Conservation (phyloP, 1,140 invertebrate genomes). For the Adelges cooleyi region DNA sequence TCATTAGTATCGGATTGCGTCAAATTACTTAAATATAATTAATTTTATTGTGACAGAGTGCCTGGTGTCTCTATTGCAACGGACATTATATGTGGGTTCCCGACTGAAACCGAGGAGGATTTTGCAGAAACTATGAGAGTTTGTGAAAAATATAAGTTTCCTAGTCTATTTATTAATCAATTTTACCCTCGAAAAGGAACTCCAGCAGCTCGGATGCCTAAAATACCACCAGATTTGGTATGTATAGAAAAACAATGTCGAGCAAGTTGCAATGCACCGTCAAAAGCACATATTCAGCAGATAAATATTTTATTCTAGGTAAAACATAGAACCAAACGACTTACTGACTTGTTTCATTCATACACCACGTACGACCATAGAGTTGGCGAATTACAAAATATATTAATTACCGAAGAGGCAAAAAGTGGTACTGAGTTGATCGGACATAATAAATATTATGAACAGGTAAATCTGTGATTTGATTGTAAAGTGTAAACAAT, state of each 20-base stretch:
- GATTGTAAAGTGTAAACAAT: too few species aligned
- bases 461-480: too few species aligned
- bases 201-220: constrained; percentile 78
- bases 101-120: constrained; percentile 84
- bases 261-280: not conserved
- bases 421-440: constrained; percentile 85
- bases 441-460: constrained; percentile 91
- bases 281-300: too few species aligned
- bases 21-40: not conserved
- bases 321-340: constrained; percentile 73
- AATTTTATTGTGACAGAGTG: constrained; percentile 46
- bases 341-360: constrained; percentile 84
- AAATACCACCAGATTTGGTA: constrained; percentile 61
- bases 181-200: constrained; percentile 94
- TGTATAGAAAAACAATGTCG: constrained; percentile 30
- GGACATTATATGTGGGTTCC: constrained; percentile 97
- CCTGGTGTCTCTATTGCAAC: constrained; percentile 87
- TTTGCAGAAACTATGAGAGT: constrained; percentile 80
- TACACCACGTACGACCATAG: constrained; percentile 75
- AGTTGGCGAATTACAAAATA: constrained; percentile 62
- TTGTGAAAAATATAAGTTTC: constrained; percentile 80
- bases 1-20: too few species aligned
- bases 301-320: constrained; percentile 51
- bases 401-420: constrained; percentile 86
- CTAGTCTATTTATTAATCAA: constrained; percentile 94